A percentile compares a stretch with the other conserved stretches of the same genome.
Conservation (phyloP, 2,113 vertebrate genomes). For the Salvelinus sp. region DNA sequence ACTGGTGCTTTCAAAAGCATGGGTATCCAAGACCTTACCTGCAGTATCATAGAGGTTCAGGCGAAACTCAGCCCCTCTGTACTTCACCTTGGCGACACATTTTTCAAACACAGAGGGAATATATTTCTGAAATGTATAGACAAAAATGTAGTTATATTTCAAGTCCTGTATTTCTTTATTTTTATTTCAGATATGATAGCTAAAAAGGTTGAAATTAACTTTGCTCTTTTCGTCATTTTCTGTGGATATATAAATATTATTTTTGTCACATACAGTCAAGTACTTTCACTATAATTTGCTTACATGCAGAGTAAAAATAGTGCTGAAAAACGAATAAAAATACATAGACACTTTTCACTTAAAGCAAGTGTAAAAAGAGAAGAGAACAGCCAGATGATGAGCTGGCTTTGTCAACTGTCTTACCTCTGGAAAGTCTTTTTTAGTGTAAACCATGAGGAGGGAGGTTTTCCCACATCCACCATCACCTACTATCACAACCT, state of each 20-base stretch:
- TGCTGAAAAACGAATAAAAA: neutral
- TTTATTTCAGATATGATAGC: neutral
- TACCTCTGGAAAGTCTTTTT: conserved; percentile 80
- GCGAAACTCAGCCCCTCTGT: conserved; percentile 73
- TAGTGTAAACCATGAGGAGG: conserved; percentile 77
- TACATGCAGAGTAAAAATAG: too few species aligned
- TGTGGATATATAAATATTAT: too few species aligned
- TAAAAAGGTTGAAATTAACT: neutral
- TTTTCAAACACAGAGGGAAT: conserved; percentile 79
- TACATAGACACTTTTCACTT: neutral
- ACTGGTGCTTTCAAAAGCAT: conserved; percentile 1
- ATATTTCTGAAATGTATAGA: conserved; percentile 56
- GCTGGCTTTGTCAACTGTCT: conserved; percentile 31
- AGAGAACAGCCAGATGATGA: neutral
- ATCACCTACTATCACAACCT: conserved; percentile 80
- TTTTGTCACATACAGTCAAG: too few species aligned
- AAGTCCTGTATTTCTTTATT: neutral
- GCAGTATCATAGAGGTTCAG: conserved; percentile 81
- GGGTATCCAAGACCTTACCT: conserved; percentile 55
- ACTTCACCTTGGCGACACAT: conserved; percentile 60
- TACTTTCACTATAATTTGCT: too few species aligned
- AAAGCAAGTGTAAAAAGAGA: neutral
- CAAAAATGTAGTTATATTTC: neutral
- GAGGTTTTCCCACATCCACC: conserved; percentile 81
- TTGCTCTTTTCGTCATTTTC: too few species aligned